These are phyloP conservation scores for Leptogaster cylindrica DNA, from an alignment of 2,888 invertebrate species.

Conservation along the genomic window DNA sequence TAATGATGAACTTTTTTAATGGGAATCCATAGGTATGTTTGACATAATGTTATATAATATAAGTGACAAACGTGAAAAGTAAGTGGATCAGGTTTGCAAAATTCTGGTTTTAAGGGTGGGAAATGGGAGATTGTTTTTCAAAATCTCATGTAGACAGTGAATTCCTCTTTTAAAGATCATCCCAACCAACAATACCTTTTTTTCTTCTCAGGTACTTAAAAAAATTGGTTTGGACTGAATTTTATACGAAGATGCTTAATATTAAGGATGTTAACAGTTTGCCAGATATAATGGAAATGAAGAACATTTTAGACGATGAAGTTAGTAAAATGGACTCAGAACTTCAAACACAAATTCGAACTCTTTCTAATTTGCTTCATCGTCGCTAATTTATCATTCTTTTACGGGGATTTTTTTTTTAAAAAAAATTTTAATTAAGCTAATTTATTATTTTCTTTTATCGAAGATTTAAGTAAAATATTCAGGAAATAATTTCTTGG, in stretches of 20 bases:
- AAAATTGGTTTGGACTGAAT: slow-evolving; percentile 78
- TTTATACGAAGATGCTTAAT: slow-evolving; percentile 84
- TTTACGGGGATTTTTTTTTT: neutral
- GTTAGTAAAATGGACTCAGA: slow-evolving; percentile 61
- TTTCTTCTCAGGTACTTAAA: slow-evolving; percentile 70
- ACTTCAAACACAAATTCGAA: slow-evolving; percentile 60
- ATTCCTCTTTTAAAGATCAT: neutral
- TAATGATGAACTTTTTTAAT: too few species aligned
- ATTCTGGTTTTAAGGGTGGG: too few species aligned
- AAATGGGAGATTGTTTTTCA: too few species aligned
- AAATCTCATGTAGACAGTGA: neutral
- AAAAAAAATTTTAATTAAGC: too few species aligned
- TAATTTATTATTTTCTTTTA: too few species aligned
- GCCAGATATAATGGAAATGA: slow-evolving; percentile 69
- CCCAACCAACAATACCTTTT: neutral
- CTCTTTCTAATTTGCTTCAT: slow-evolving; percentile 59
- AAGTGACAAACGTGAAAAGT: too few species aligned
- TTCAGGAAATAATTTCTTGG: too few species aligned
- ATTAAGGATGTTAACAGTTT: slow-evolving; percentile 76
- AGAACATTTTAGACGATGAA: slow-evolving; percentile 58
- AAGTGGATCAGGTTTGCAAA: too few species aligned
- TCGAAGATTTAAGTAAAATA: too few species aligned
- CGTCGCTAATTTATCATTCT: slow-evolving; percentile 51
- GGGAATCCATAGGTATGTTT: too few species aligned
- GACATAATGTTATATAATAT: too few species aligned